Evolutionary conservation across 2,888 invertebrate genomes (phyloP).

Genomic region (Aspidiotus rigidus): DNA sequence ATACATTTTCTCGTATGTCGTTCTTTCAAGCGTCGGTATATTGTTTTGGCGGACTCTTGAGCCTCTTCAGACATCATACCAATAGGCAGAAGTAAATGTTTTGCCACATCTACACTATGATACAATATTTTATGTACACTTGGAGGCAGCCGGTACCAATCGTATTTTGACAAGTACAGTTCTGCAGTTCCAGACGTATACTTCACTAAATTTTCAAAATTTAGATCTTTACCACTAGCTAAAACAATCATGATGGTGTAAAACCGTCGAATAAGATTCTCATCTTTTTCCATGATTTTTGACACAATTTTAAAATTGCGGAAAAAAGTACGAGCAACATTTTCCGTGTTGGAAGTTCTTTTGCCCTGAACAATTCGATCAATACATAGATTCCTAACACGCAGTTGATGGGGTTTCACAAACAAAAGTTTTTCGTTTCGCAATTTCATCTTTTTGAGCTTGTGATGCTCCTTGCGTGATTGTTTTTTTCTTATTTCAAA

Average conservation of each 20-base stretch:
- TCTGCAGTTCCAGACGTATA: constrained; percentile 35
- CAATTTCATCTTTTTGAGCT: no score
- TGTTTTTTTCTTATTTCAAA: no score
- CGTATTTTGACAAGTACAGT: constrained; percentile 36
- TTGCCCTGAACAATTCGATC: constrained; percentile 14
- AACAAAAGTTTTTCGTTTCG: no score
- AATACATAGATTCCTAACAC: no score
- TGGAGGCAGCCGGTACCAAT: constrained; percentile 38
- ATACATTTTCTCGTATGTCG: constrained; percentile 33
- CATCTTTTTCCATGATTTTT: constrained; percentile 36
- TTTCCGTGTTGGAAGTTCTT: constrained; percentile 36
- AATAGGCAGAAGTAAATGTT: constrained; percentile 36
- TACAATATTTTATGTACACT: constrained; percentile 37
- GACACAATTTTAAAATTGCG: constrained; percentile 32
- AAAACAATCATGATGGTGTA: constrained; percentile 34
- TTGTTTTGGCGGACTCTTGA: constrained; percentile 36
- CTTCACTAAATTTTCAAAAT: constrained; percentile 31
- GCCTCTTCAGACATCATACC: constrained; percentile 38
- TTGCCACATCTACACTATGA: constrained; percentile 34
- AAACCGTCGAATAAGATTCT: constrained; percentile 34
- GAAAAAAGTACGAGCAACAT: constrained; percentile 35
- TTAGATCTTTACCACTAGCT: constrained; percentile 33
- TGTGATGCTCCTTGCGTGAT: no score
- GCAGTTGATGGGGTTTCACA: no score
- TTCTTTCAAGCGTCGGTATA: constrained; percentile 26